A percentile compares a stretch with the other conserved stretches of the same genome.
Conservation (phyloP, 2,113 vertebrate species). For the Dipodomys ordii region DNA sequence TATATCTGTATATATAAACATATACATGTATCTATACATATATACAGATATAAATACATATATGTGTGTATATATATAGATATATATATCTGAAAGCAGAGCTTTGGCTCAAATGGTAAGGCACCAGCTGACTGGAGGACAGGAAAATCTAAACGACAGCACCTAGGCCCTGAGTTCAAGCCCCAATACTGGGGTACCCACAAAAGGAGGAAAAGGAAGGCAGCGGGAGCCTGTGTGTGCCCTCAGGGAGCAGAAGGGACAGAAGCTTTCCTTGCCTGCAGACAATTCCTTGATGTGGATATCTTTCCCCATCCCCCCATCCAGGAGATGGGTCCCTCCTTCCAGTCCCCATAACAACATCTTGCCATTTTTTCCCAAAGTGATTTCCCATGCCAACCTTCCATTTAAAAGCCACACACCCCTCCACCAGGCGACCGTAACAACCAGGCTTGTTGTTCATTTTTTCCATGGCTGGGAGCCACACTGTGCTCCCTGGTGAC, state of each 20-base stretch:
- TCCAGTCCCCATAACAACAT: neutral
- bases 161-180: no score
- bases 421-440: slow-evolving; percentile 60
- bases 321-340: no score
- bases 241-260: neutral
- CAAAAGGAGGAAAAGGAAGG: rapidly evolving
- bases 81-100: no score
- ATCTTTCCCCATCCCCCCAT: rapidly evolving
- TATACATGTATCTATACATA: no score
- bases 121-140: no score
- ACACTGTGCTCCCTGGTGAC: no score
- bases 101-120: no score
- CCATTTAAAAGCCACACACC: neutral
- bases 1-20: no score
- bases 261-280: rapidly evolving
- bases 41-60: no score
- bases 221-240: neutral
- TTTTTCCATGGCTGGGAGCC: slow-evolving; percentile 84
- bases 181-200: no score
- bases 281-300: neutral
- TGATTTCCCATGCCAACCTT: slow-evolving; percentile 67
- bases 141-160: neutral
- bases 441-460: slow-evolving; percentile 84
- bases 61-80: no score
- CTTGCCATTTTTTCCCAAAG: neutral